Evolutionary conservation across 1,140 invertebrate species (phyloP), one percentile per base, ranked within the genome.

Genomic region (Bombus ignitus): DNA sequence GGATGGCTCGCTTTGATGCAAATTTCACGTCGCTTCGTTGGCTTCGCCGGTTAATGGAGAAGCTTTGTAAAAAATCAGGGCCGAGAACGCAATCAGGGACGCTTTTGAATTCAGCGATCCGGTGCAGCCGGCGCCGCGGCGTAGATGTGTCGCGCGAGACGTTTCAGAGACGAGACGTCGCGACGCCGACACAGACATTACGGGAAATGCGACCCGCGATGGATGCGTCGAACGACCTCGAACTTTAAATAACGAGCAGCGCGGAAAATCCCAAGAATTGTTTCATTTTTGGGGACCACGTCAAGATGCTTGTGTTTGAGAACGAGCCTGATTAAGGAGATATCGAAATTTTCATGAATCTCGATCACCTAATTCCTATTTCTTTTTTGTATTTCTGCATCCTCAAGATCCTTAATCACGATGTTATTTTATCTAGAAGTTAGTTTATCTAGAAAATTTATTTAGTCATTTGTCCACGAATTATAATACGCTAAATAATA

Each of bases 21-120:
- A 79, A 28, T 76, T 59, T 53, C 53, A 25, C 25, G 53, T 39
- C 32, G 74, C 13, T 44, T 6, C 39, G 71, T 42, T 42, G 70
- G 10, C 37, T 42, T 25, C 37, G 37, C 15, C 18, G n/a, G 42
- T 68, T 44, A 25, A 79, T 42, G 77, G 59, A 32, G 28, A 18
- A 59, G 77, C 62, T 65, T 42, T 32, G 59, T 78, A 22, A 65
- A 65, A 78, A 44, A 66, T 42, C 59, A 25, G 18, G 39, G 9
- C 15, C 18, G 59, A 42, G n/a, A 66, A n/a, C 1, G 28, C 62
- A 76, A 76, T 76, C 74, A 59, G 53, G 53, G 25, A n/a, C 35
- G 74, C 74, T 76, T 74, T 76, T 53, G 53, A 47, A 44, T 79
- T 42, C n/a, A n/a, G 9, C n/a, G 77, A 79, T 79, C 77, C 77